Percentiles rank a stretch among this genome's conserved stretches.
phyloP scores from a whole-genome alignment of 2,888 invertebrate species.

The Lypha dubia region DNA sequence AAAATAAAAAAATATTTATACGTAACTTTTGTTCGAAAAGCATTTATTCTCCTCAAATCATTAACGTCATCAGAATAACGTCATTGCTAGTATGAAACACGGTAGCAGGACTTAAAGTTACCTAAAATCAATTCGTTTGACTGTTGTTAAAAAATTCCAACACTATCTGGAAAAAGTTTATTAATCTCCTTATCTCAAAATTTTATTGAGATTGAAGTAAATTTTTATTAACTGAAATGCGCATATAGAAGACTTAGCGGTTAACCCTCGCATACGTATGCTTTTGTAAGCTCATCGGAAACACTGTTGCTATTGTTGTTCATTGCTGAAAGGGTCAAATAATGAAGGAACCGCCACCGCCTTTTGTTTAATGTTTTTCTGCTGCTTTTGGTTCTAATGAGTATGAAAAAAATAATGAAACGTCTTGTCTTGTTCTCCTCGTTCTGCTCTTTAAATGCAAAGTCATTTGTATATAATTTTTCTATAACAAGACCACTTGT shows the following conservation, averaged over 20 bases:
- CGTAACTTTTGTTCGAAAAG: slow-evolving; percentile 1
- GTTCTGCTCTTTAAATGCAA: not conserved
- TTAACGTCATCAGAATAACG: slow-evolving; percentile 41
- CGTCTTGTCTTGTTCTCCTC: slow-evolving; percentile 33
- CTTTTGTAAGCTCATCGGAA: slow-evolving; percentile 12
- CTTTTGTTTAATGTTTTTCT: slow-evolving; percentile 17
- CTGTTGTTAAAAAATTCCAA: too few relatives aligned
- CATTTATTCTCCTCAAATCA: slow-evolving; percentile 31
- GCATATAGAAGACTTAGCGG: not conserved
- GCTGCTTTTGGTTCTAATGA: slow-evolving; percentile 16
- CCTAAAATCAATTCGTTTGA: not conserved
- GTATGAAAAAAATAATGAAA: slow-evolving; percentile 37
- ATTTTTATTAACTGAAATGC: not conserved
- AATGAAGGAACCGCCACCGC: slow-evolving; percentile 34
- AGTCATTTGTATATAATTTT: slow-evolving; percentile 53
- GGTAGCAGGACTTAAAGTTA: not conserved
- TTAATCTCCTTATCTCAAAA: too few relatives aligned
- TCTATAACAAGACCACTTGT: slow-evolving; percentile 58
- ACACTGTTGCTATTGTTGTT: slow-evolving; percentile 19
- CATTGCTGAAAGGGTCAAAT: slow-evolving; percentile 22
- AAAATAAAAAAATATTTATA: not conserved
- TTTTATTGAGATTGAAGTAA: too few relatives aligned
- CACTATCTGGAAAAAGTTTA: too few relatives aligned
- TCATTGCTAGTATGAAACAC: not conserved
- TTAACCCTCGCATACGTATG: not conserved